Conservation (phyloP, 2,113 vertebrate species). For the Danionella cerebrum region DNA sequence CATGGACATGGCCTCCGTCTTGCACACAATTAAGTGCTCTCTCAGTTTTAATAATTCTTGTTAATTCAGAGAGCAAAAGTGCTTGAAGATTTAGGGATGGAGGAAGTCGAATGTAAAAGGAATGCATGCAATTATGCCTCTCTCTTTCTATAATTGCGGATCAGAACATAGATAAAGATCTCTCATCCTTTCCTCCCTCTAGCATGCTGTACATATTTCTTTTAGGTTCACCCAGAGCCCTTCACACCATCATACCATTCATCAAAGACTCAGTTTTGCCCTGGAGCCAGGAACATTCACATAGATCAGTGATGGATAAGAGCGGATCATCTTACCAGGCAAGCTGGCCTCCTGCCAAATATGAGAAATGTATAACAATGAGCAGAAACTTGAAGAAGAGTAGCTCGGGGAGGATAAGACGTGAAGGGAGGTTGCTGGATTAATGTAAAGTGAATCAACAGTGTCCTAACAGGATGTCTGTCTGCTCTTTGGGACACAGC, state of each 20-base stretch:
- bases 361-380: constrained; percentile 43
- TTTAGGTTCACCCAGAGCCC: constrained; percentile 35
- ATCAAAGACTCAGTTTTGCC: constrained; percentile 45
- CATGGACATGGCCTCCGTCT: too few species aligned
- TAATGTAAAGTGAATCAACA: constrained; percentile 9
- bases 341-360: constrained; percentile 45
- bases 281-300: constrained; percentile 46
- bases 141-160: neutral
- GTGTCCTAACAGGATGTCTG: neutral
- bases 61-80: neutral
- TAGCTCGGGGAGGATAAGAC: constrained; percentile 38
- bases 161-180: neutral
- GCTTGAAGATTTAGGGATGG: neutral
- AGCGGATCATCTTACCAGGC: constrained; percentile 52
- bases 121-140: neutral
- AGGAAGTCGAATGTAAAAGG: neutral
- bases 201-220: constrained; percentile 33
- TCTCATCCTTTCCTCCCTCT: neutral
- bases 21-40: neutral
- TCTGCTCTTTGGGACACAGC: neutral
- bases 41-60: neutral
- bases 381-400: constrained; percentile 38
- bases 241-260: constrained; percentile 29
- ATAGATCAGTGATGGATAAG: constrained; percentile 45
- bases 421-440: neutral